These are phyloP conservation scores for Nettapus auritus DNA, from an alignment of 2,113 vertebrate genomes.

Conservation along the genomic window DNA sequence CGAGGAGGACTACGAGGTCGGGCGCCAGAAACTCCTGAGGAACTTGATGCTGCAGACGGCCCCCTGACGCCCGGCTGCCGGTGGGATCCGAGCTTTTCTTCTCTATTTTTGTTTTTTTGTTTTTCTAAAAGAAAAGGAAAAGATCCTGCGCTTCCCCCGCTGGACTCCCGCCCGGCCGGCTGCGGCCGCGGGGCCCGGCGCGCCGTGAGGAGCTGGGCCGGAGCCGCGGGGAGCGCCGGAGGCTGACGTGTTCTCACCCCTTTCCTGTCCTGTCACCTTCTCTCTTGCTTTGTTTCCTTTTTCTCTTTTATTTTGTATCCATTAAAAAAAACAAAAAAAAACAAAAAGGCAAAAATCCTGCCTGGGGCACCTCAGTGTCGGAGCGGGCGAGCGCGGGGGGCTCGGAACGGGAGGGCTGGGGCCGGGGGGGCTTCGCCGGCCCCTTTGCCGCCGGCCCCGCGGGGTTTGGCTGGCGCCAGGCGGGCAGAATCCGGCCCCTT, in stretches of 20 bases:
- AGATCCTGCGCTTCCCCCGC: background rate
- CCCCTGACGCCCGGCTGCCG: slow-evolving; percentile 62
- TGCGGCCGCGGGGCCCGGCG: background rate
- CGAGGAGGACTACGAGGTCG: slow-evolving; percentile 96
- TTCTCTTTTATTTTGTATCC: background rate
- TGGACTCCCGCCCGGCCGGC: background rate
- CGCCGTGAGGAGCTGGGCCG: no score
- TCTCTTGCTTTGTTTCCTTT: background rate
- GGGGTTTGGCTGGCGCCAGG: background rate
- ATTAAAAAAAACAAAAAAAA: slow-evolving; percentile 41
- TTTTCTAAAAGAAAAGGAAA: background rate
- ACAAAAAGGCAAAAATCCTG: background rate
- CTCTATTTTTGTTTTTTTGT: background rate
- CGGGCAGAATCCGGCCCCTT: fast-evolving
- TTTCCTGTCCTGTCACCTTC: background rate
- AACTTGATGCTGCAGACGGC: slow-evolving; percentile 88
- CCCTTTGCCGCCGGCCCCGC: fast-evolving
- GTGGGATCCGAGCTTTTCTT: background rate
- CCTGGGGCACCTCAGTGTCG: background rate
- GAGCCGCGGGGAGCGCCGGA: background rate
- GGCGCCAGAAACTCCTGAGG: slow-evolving; percentile 91
- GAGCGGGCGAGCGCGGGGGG: background rate
- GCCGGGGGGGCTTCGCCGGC: background rate
- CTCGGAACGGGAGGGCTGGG: no score
- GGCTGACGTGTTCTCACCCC: background rate